Conservation (phyloP, 2,797 vertebrate species). For the Morus bassanus region DNA sequence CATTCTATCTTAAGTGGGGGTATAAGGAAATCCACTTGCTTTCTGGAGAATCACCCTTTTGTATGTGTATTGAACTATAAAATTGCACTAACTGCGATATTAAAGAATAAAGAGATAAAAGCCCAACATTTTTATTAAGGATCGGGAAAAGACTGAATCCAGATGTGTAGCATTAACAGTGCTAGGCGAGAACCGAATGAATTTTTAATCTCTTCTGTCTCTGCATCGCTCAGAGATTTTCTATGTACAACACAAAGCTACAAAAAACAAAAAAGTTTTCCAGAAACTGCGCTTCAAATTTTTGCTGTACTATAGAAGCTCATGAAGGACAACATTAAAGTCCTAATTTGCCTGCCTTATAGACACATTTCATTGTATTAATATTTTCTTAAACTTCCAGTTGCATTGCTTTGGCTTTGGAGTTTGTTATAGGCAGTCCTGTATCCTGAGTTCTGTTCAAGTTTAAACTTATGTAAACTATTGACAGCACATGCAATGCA, state of each 20-base stretch:
- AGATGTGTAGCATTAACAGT: constrained; percentile 15
- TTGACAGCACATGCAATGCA: constrained; percentile 70
- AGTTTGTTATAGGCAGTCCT: constrained; percentile 72
- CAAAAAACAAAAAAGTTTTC: constrained; percentile 42
- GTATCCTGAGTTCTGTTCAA: constrained; percentile 68
- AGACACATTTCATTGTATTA: constrained; percentile 60
- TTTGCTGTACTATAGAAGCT: constrained; percentile 69
- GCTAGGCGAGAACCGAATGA: constrained; percentile 15
- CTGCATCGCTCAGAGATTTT: constrained; percentile 41
- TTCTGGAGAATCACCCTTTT: constrained; percentile 29
- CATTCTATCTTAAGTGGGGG: background rate
- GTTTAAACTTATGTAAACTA: constrained; percentile 70
- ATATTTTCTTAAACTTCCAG: constrained; percentile 63
- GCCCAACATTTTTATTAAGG: constrained; percentile 33
- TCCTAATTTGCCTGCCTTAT: constrained; percentile 65
- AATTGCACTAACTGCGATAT: constrained; percentile 58
- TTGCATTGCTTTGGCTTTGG: constrained; percentile 71
- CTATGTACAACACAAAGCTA: constrained; percentile 40
- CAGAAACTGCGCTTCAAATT: constrained; percentile 43
- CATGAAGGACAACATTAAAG: constrained; percentile 51
- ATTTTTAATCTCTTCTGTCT: constrained; percentile 31
- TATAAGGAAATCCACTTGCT: background rate
- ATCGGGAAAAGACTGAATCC: background rate
- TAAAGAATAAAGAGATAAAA: background rate
- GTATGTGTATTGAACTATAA: background rate